Evolutionary conservation across 2,113 vertebrate species (phyloP).

Genomic region (Saccopteryx bilineata): DNA sequence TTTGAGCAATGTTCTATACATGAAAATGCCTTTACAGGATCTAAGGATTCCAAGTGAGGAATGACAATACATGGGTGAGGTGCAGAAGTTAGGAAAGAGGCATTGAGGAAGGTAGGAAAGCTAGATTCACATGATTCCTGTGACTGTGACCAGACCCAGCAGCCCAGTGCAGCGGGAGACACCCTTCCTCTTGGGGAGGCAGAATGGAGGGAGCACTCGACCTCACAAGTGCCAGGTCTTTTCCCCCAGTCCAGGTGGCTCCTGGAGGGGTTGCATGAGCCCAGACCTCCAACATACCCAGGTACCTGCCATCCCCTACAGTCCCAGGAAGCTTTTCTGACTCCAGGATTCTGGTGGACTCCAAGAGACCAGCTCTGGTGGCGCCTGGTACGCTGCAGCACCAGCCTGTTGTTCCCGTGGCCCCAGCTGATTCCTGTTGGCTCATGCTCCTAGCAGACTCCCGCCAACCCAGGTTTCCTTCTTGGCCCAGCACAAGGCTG

Average conservation of each 20-base stretch:
- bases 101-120: not conserved
- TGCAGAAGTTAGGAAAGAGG: not conserved
- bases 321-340: not conserved
- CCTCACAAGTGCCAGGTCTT: not conserved
- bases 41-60: not conserved
- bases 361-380: not conserved
- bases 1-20: not conserved
- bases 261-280: not conserved
- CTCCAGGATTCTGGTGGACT: not conserved
- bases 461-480: not conserved
- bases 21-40: not conserved
- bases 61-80: not conserved
- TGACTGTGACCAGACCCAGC: not conserved
- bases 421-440: not conserved
- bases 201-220: no score
- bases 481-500: not conserved
- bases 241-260: not conserved
- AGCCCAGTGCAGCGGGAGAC: not conserved
- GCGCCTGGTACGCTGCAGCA: not conserved
- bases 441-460: no score
- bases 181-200: not conserved
- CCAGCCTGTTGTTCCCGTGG: no score
- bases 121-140: not conserved
- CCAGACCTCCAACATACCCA: not conserved
- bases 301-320: fast-evolving